Conservation (phyloP, 2,797 vertebrate species). For the Pseudocheirus occidentalis region DNA sequence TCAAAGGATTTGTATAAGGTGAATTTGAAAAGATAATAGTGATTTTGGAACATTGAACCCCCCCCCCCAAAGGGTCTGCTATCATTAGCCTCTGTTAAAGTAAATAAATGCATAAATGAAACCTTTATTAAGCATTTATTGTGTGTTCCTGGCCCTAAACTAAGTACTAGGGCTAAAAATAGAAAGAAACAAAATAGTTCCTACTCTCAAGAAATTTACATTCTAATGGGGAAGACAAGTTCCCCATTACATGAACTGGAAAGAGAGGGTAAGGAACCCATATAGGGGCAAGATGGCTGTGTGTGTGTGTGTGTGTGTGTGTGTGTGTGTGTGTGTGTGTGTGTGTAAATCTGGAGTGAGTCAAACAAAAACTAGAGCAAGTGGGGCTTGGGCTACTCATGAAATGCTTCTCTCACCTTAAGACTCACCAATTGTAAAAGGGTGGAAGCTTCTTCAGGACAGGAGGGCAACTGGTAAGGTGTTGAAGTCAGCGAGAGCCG, state of each 20-base stretch:
- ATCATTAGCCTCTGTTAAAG: neutral
- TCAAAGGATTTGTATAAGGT: neutral
- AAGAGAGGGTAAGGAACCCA: neutral
- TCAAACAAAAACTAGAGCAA: neutral
- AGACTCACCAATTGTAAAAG: neutral
- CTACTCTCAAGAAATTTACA: neutral
- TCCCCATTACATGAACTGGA: neutral
- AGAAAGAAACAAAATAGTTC: neutral
- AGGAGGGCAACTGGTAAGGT: neutral
- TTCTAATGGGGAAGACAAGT: neutral
- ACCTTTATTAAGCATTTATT: neutral
- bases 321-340: no score
- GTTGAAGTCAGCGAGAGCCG: neutral
- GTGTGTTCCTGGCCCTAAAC: neutral
- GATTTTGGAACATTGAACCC: neutral
- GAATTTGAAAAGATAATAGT: neutral
- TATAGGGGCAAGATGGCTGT: neutral
- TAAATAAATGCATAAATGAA: neutral
- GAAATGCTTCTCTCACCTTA: neutral
- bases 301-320: no score
- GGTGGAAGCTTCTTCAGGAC: neutral
- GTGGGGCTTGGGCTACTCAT: neutral
- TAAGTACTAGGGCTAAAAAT: neutral
- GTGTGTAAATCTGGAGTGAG: neutral
- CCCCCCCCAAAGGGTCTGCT: neutral